Evolutionary conservation across 2,888 invertebrate species (phyloP), one percentile per base, ranked within the genome.

Genomic region (Hirtodrosophila histrioides): DNA sequence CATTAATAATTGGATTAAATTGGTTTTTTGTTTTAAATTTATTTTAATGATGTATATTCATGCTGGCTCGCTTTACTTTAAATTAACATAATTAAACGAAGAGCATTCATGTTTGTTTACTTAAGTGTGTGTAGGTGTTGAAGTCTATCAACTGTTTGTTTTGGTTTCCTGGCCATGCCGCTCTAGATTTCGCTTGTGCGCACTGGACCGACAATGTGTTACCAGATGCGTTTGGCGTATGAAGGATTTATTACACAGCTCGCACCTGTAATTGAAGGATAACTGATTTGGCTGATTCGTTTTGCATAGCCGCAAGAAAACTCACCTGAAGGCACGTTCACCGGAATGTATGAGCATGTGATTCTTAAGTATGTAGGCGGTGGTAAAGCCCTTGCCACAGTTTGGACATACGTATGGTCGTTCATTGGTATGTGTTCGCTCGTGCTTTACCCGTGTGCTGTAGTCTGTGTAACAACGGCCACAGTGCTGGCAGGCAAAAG

Each of bases 351-450:
- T 81, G 3, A 88, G 70, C 76, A 84, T 77, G 48, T 84, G 84
- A 48, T 84, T 84, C 50, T 84, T 84, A 0, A 84, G 82, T 46
- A 84, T 85, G 27, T 84, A 84, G 31, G 78, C 73, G 4, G 85
- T 85, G 4, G 85, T 86, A 31, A 89, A 89, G 10, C 80, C 80
- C 53, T 90, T 90, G 6, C 87, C 88, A 46, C 88, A 88, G n/a
- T 69, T 76, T 11, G 55, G 50, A 29, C 88, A 88, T 0, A 65
- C 77, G 31, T 87, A 88, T 0, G 88, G 88, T 1, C 89, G 76
- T 36, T 89, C 89, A 49, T 88, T 89, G 12, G 89, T 89, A 41
- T 89, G 89, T 6, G 89, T 88, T 3, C 88, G 64, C 23, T 84
- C 84, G 31, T 84, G 84, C 27, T 86, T 86, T 0, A 82, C 58